A percentile compares a stretch with the other conserved stretches of the same genome.
These are phyloP conservation scores for Gymnopithys bicolor DNA, from an alignment of 2,797 vertebrate species.

Conservation along the genomic window DNA sequence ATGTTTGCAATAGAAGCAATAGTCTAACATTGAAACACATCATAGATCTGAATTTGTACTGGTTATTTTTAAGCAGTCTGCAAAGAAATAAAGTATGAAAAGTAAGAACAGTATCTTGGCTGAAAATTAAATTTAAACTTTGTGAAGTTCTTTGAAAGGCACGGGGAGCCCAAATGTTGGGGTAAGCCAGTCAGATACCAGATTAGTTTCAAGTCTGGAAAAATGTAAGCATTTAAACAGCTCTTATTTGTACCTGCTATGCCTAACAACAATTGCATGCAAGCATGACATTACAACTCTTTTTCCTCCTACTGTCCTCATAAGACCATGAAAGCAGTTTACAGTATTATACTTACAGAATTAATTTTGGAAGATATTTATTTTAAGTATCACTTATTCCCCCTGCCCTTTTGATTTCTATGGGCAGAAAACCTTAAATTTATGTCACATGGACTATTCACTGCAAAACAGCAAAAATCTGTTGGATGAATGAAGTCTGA, in stretches of 20 bases:
- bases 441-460: background rate
- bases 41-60: background rate
- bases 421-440: background rate
- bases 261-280: background rate
- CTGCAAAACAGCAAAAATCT: background rate
- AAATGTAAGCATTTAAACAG: background rate
- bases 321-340: background rate
- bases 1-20: background rate
- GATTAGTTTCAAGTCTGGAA: background rate
- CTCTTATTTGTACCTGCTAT: background rate
- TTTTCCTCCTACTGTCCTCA: background rate
- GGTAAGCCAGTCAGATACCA: background rate
- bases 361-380: background rate
- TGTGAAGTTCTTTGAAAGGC: background rate
- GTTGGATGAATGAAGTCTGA: background rate
- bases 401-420: background rate
- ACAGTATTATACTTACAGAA: background rate
- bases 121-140: background rate
- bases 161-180: background rate
- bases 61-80: background rate
- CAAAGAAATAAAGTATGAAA: background rate
- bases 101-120: background rate
- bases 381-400: background rate
- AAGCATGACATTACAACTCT: background rate
- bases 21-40: background rate